Conservation (phyloP, 2,797 vertebrate genomes). For the Tarsius wallacei region DNA sequence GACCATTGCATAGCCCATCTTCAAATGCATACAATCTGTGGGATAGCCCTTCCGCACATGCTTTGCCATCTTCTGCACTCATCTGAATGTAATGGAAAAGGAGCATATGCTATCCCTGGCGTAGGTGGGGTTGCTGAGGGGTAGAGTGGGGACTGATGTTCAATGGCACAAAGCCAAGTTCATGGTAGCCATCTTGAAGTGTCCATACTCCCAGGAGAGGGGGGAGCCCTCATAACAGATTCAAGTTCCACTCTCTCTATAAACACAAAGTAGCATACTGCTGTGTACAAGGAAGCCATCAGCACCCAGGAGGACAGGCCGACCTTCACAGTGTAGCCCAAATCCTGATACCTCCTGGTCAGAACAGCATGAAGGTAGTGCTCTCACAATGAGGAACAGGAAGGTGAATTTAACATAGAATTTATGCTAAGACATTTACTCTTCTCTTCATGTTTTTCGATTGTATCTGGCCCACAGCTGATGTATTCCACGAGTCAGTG, state of each 20-base stretch:
- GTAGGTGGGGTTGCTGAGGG: not conserved
- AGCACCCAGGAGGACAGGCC: not conserved
- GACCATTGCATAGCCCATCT: not conserved
- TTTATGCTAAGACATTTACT: not conserved
- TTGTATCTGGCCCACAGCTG: not conserved
- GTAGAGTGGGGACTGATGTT: not conserved
- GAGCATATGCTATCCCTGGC: not conserved
- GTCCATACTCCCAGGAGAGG: not conserved
- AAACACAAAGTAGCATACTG: not conserved
- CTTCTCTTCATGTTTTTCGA: not conserved
- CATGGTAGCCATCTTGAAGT: not conserved
- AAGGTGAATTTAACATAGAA: slow-evolving; percentile 47
- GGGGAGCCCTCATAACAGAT: not conserved
- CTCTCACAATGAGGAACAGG: slow-evolving; percentile 4
- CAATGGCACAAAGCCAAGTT: not conserved
- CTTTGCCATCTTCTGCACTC: not conserved
- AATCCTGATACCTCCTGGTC: not conserved
- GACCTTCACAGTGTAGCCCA: not conserved
- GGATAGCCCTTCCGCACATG: not conserved
- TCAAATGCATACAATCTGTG: not conserved
- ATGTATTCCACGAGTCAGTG: not conserved
- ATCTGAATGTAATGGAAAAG: not conserved
- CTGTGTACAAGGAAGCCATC: not conserved
- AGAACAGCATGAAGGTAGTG: not conserved
- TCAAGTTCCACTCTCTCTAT: not conserved